These are phyloP conservation scores for Drosophila atripex DNA, from an alignment of 2,888 invertebrate genomes.

Conservation along the genomic window DNA sequence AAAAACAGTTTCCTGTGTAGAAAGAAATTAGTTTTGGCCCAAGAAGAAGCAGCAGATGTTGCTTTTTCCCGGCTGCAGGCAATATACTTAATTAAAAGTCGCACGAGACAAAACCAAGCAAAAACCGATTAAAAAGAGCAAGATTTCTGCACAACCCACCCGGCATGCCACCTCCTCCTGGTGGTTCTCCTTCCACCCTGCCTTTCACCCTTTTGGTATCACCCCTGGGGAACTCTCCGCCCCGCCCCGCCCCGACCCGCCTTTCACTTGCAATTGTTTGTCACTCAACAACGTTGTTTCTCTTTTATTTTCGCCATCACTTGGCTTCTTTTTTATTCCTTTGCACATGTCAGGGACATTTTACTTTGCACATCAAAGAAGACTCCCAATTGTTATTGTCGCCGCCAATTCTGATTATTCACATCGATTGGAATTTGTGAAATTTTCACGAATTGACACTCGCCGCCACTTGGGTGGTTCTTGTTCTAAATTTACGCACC, in stretches of 20 bases:
- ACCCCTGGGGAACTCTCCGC: slow-evolving; percentile 5
- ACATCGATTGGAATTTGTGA: slow-evolving; percentile 76
- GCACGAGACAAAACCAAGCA: slow-evolving; percentile 69
- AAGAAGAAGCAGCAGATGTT: slow-evolving; percentile 19
- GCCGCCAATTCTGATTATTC: slow-evolving; percentile 78
- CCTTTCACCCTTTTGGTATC: slow-evolving; percentile 6
- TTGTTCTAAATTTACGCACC: slow-evolving; percentile 40
- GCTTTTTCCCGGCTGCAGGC: slow-evolving; percentile 62
- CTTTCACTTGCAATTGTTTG: slow-evolving; percentile 78
- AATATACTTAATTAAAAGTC: slow-evolving; percentile 79
- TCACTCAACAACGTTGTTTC: slow-evolving; percentile 74
- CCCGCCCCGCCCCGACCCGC: slow-evolving; percentile 18
- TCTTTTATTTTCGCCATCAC: slow-evolving; percentile 17
- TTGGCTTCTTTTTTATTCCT: slow-evolving; percentile 11
- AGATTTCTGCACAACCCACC: slow-evolving; percentile 39
- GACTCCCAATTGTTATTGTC: slow-evolving; percentile 42
- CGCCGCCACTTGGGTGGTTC: slow-evolving; percentile 73
- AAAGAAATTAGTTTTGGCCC: slow-evolving; percentile 66
- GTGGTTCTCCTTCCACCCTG: too few species aligned
- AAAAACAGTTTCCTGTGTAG: slow-evolving; percentile 19
- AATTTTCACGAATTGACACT: slow-evolving; percentile 80
- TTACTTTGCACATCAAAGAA: slow-evolving; percentile 64
- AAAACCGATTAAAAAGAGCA: slow-evolving; percentile 62
- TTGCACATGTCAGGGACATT: slow-evolving; percentile 32
- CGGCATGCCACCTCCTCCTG: slow-evolving; percentile 1